Evolutionary conservation across 2,797 vertebrate genomes (phyloP), one percentile per base, ranked within the genome.

Genomic region (Phrynocephalus guinanensis): DNA sequence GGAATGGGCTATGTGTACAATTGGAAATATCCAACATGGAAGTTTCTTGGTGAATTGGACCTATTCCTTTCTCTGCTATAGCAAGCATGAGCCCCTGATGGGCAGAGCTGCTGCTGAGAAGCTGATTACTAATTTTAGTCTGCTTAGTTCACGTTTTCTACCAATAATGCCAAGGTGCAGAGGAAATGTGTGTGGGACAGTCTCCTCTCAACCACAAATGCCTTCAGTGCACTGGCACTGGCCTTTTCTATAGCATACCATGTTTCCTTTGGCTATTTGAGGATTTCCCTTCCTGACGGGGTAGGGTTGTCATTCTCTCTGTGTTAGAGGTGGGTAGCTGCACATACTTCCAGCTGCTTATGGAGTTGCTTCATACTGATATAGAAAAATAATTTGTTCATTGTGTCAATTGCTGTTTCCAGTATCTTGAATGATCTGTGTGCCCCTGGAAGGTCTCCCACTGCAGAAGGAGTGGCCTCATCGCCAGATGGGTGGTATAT

Each of bases 71-170:
- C 86, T 50, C 22, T 68, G 86, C 86, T 28, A 71, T 89, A 93
- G 67, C 70, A 28, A 86, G 84, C 0, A 2, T 76, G n/a, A 48
- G 38, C 81, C 33, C 87, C 77, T 92, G 0, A 50, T 48, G 50
- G 63, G 33, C 70, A 15, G n/a, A 90, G 50, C n/a, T 90, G 87
- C 83, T 93, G 85, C 87, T 87, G 87, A 72, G 66, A 86, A 72
- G 48, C 20, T 8, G 8, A 60, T 68, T 79, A 79, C 71, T 84
- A 90, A 1, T 90, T 56, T 90, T 88, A 89, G 87, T 87, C 86
- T 63, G 28, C 22, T 79, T 87, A 88, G 79, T 90, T 81, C 7
- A 6, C 92, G n/a, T 87, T 94, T 93, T 92, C 77, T 90, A 10
- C 89, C 10, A n/a, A 30, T 7, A 11, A 79, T 92, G 84, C 83